These are phyloP conservation scores for Megastigmus dorsalis DNA, from an alignment of 2,888 invertebrate genomes.

Conservation along the genomic window DNA sequence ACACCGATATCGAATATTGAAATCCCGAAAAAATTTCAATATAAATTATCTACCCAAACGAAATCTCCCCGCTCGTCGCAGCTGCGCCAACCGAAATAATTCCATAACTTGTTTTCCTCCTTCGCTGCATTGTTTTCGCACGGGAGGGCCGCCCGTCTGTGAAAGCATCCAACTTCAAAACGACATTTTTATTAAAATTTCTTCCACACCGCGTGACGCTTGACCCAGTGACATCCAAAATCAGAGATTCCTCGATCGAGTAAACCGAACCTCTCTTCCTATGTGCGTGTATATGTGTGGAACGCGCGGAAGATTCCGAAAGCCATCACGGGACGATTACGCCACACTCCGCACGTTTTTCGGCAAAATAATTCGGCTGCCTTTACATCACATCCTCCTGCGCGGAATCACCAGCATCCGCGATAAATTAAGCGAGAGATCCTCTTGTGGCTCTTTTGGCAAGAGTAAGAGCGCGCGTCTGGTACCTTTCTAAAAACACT, in stretches of 20 bases:
- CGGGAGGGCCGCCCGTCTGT: too few species aligned
- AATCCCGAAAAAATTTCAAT: background rate
- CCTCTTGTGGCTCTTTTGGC: background rate
- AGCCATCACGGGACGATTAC: background rate
- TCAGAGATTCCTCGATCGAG: too few species aligned
- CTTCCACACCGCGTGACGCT: background rate
- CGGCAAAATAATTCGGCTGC: constrained; percentile 3
- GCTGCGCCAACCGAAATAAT: background rate
- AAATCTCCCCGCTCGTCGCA: background rate
- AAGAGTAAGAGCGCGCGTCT: too few species aligned
- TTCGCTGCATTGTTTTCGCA: background rate
- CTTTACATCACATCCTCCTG: too few species aligned
- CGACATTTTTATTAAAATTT: constrained; percentile 8
- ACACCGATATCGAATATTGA: too few species aligned
- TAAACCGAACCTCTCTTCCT: too few species aligned
- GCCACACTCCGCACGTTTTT: background rate
- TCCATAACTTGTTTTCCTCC: background rate
- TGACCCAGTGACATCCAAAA: background rate
- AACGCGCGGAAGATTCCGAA: too few species aligned
- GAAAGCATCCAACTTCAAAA: background rate
- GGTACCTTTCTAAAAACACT: too few species aligned
- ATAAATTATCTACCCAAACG: too few species aligned
- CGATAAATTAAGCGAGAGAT: background rate
- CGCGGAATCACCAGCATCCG: background rate
- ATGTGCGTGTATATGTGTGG: too few species aligned